Evolutionary conservation across 2,888 invertebrate species (phyloP).

Genomic region (Uloborus plumipes): DNA sequence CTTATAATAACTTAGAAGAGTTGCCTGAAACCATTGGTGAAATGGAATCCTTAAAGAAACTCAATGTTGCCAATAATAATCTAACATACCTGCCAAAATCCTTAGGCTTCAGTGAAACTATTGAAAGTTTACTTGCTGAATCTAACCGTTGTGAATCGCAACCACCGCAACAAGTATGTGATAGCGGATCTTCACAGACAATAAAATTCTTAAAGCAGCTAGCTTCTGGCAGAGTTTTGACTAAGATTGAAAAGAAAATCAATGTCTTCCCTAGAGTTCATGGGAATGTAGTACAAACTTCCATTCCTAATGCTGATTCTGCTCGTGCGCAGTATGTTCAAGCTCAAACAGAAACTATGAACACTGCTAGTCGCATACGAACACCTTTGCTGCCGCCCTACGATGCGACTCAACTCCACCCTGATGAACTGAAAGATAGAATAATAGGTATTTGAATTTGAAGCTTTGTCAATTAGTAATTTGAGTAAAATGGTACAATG

Average conservation of each 20-base stretch:
- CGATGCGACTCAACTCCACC: constrained; percentile 69
- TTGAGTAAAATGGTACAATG: too few species aligned
- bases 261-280: constrained; percentile 70
- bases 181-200: constrained; percentile 69
- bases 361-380: constrained; percentile 70
- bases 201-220: constrained; percentile 68
- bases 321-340: constrained; percentile 71
- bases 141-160: constrained; percentile 69
- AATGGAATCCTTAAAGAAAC: constrained; percentile 69
- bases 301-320: constrained; percentile 70
- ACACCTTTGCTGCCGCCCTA: constrained; percentile 71
- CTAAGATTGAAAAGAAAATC: constrained; percentile 19
- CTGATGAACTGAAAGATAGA: constrained; percentile 70
- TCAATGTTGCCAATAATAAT: constrained; percentile 70
- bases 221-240: constrained; percentile 29
- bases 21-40: constrained; percentile 70
- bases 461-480: too few species aligned
- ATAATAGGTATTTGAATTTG: constrained; percentile 69
- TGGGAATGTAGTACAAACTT: constrained; percentile 70
- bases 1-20: constrained; percentile 69
- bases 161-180: constrained; percentile 70
- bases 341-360: constrained; percentile 70
- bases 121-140: constrained; percentile 69
- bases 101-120: constrained; percentile 68
- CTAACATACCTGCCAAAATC: constrained; percentile 69